Evolutionary conservation across 2,888 invertebrate species (phyloP), one percentile per base, ranked within the genome.

Genomic region (Empis stercorea): DNA sequence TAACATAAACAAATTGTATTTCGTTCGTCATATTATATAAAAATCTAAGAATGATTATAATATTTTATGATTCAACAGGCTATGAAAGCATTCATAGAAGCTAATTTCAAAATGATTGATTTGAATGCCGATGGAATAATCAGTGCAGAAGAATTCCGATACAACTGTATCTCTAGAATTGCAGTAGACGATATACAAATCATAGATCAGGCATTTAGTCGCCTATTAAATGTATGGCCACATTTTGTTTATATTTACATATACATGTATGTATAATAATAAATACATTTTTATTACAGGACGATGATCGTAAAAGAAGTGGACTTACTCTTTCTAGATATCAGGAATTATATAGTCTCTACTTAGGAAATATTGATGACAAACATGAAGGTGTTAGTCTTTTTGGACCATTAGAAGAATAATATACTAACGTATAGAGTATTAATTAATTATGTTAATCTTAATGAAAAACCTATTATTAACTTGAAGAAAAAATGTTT

Each of bases 21-120:
- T n/a, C n/a, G n/a, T n/a, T n/a, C n/a, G n/a, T n/a, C n/a, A n/a
- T n/a, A n/a, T n/a, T n/a, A n/a, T n/a, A n/a, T n/a, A n/a, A n/a
- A n/a, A n/a, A n/a, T n/a, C n/a, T n/a, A n/a, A n/a, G n/a, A n/a
- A n/a, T n/a, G n/a, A n/a, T n/a, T n/a, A n/a, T n/a, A n/a, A n/a
- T n/a, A n/a, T n/a, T n/a, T 20, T 20, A 16, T 40, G 13, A 39
- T 23, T 9, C 44, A 39, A 50, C 41, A 69, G 67, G 85, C 87
- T 5, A 84, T 87, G 83, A 85, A 80, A 61, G 84, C 86, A 62
- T 87, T 87, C 65, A 87, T 87, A 61, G 87, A 87, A 64, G 79
- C 82, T 45, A 86, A 86, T 68, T 88, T 87, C 65, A 80, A 80
- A 61, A 77, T 85, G 74, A 79, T 87, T 40, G 87, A 88, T 60